Conservation (phyloP, 2,888 invertebrate genomes). For the Drosophila silvestris region DNA sequence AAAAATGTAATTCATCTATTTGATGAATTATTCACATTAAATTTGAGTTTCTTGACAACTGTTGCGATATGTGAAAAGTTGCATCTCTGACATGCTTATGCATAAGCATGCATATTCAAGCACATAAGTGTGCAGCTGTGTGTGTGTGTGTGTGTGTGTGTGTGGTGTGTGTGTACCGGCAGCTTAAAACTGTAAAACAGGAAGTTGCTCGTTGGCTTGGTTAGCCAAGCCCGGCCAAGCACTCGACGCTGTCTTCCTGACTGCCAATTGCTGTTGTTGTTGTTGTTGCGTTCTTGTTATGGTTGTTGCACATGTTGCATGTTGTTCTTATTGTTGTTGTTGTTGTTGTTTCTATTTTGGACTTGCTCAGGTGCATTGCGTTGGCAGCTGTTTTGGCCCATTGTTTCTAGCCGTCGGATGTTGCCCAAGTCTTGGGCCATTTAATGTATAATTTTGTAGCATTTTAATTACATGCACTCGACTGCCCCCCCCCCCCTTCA, state of each 20-base stretch:
- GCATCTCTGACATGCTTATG: slow-evolving; percentile 55
- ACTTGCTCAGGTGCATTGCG: slow-evolving; percentile 69
- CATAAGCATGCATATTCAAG: slow-evolving; percentile 33
- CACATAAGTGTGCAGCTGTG: slow-evolving; percentile 8
- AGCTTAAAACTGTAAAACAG: slow-evolving; percentile 76
- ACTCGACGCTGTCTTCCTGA: slow-evolving; percentile 66
- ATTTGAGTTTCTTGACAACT: neutral
- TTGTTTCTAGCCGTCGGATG: slow-evolving; percentile 75
- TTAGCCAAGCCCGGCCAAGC: slow-evolving; percentile 73
- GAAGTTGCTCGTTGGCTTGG: slow-evolving; percentile 81
- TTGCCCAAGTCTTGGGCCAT: slow-evolving; percentile 71
- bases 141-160: slow-evolving; percentile 31
- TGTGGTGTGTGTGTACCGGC: slow-evolving; percentile 44
- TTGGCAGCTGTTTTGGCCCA: slow-evolving; percentile 74
- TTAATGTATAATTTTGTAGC: slow-evolving; percentile 79
- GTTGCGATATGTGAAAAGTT: slow-evolving; percentile 13
- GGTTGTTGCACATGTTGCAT: slow-evolving; percentile 16
- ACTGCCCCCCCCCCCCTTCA: neutral
- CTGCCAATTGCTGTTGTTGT: slow-evolving; percentile 29
- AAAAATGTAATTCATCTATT: neutral
- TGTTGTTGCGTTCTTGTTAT: slow-evolving; percentile 4
- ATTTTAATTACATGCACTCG: slow-evolving; percentile 70
- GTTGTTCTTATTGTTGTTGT: neutral
- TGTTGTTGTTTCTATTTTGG: slow-evolving; percentile 39
- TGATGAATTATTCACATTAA: neutral